A percentile compares a stretch with the other conserved stretches of the same genome.
phyloP scores from a whole-genome alignment of 2,888 invertebrate species.

The Xestia rhomboidea region DNA sequence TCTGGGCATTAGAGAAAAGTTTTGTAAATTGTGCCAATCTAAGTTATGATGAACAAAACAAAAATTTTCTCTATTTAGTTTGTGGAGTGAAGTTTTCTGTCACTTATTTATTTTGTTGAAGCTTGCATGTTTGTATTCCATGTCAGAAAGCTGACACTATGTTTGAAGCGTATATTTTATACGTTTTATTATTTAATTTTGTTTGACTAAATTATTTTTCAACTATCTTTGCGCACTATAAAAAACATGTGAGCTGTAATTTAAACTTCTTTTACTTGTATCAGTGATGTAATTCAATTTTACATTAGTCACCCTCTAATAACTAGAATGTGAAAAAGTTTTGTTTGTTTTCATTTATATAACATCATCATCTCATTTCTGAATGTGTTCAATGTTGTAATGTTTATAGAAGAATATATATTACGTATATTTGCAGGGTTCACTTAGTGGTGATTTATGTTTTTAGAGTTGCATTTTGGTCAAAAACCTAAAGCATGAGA shows the following conservation, averaged over 20 bases:
- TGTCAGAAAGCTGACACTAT: conserved; percentile 51
- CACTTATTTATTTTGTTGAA: conserved; percentile 64
- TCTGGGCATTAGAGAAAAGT: conserved; percentile 71
- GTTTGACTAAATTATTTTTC: conserved; percentile 55
- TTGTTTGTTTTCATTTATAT: conserved; percentile 61
- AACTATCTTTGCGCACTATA: conserved; percentile 53
- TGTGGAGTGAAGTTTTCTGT: conserved; percentile 55
- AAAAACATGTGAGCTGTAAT: conserved; percentile 65
- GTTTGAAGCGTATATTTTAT: conserved; percentile 56
- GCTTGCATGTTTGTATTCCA: conserved; percentile 68
- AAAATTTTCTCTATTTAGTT: conserved; percentile 59
- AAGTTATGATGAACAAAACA: conserved; percentile 62
- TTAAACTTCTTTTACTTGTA: conserved; percentile 52
- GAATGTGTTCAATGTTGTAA: conserved; percentile 65
- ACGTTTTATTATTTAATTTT: conserved; percentile 55
- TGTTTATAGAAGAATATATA: conserved; percentile 65
- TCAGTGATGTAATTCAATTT: conserved; percentile 51
- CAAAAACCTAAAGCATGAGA: conserved; percentile 75
- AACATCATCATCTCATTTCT: conserved; percentile 54
- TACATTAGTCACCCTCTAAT: conserved; percentile 48
- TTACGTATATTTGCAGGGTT: conserved; percentile 70
- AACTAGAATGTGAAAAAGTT: conserved; percentile 58
- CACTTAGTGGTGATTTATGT: conserved; percentile 76
- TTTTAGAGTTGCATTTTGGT: conserved; percentile 84
- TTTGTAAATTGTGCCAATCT: conserved; percentile 73